Percentiles rank a stretch among this genome's conserved stretches.
phyloP scores from a whole-genome alignment of 1,140 invertebrate genomes.

The Colletes gigas region DNA sequence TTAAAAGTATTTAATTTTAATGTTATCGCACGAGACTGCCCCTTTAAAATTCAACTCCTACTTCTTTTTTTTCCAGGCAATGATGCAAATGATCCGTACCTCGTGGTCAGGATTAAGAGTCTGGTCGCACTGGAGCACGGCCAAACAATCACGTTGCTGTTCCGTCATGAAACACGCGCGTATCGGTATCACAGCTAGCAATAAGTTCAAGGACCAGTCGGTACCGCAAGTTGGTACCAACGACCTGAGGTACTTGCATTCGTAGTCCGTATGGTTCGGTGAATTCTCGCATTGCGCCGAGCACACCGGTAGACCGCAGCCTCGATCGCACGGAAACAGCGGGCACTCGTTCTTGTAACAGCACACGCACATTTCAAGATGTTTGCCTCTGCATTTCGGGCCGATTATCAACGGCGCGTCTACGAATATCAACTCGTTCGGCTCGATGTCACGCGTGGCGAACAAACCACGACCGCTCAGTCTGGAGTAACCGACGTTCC shows the following conservation, averaged over 20 bases:
- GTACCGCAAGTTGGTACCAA: slow-evolving; percentile 80
- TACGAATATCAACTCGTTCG: slow-evolving; percentile 86
- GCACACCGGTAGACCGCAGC: slow-evolving; percentile 84
- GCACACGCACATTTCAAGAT: slow-evolving; percentile 81
- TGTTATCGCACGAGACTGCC: no score
- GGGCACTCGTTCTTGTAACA: slow-evolving; percentile 81
- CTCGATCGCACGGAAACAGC: slow-evolving; percentile 80
- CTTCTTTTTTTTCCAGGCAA: no score
- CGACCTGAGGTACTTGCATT: slow-evolving; percentile 83
- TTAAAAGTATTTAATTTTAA: no score
- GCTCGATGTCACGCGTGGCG: slow-evolving; percentile 83
- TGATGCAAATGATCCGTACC: slow-evolving; percentile 57
- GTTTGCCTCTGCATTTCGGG: slow-evolving; percentile 80
- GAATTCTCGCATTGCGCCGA: slow-evolving; percentile 82
- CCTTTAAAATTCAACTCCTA: no score
- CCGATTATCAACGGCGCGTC: slow-evolving; percentile 86
- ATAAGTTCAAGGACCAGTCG: slow-evolving; percentile 78
- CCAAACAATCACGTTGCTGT: slow-evolving; percentile 81
- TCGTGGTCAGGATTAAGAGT: slow-evolving; percentile 82
- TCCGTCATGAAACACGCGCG: slow-evolving; percentile 82
- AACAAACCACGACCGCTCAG: slow-evolving; percentile 86
- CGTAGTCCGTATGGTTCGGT: slow-evolving; percentile 78
- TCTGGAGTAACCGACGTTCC: slow-evolving; percentile 80
- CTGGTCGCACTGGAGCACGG: slow-evolving; percentile 82
- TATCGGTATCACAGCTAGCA: slow-evolving; percentile 83